A percentile compares a stretch with the other conserved stretches of the same genome.
Evolutionary conservation across 2,888 invertebrate species (phyloP).

Genomic region (Cryptocephalus moraei): DNA sequence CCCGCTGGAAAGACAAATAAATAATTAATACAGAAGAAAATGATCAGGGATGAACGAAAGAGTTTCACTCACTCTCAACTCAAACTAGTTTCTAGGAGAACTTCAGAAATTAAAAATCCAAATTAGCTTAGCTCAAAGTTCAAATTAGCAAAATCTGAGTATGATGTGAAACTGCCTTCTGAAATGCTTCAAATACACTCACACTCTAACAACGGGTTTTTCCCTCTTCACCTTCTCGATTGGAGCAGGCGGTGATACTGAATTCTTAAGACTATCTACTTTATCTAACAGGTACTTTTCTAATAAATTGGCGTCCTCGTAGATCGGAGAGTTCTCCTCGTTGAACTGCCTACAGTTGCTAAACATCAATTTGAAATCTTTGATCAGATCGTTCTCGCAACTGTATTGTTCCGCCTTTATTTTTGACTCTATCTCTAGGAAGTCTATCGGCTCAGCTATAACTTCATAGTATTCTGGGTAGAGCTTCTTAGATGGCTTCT

Average conservation of each 20-base stretch:
- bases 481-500: conserved; percentile 87
- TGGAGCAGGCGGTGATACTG: conserved; percentile 8
- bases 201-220: conserved; percentile 33
- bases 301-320: conserved; percentile 83
- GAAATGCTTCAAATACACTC: conserved; percentile 14
- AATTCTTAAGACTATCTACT: conserved; percentile 45
- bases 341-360: conserved; percentile 95
- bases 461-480: conserved; percentile 95
- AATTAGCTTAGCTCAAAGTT: background rate
- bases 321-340: conserved; percentile 91
- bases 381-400: conserved; percentile 72
- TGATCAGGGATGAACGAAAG: too few relatives aligned
- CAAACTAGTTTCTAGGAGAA: too few relatives aligned
- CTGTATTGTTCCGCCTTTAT: conserved; percentile 79
- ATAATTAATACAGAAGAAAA: too few relatives aligned
- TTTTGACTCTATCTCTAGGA: conserved; percentile 85
- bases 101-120: too few relatives aligned
- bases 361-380: conserved; percentile 91
- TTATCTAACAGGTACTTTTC: conserved; percentile 79
- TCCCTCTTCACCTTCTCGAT: conserved; percentile 43
- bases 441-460: conserved; percentile 88
- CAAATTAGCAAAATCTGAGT: background rate
- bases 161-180: background rate
- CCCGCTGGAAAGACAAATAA: conserved; percentile 32
- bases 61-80: too few relatives aligned